These are phyloP conservation scores for Malacoctenus gilli DNA, from an alignment of 2,797 vertebrate species.

Conservation along the genomic window DNA sequence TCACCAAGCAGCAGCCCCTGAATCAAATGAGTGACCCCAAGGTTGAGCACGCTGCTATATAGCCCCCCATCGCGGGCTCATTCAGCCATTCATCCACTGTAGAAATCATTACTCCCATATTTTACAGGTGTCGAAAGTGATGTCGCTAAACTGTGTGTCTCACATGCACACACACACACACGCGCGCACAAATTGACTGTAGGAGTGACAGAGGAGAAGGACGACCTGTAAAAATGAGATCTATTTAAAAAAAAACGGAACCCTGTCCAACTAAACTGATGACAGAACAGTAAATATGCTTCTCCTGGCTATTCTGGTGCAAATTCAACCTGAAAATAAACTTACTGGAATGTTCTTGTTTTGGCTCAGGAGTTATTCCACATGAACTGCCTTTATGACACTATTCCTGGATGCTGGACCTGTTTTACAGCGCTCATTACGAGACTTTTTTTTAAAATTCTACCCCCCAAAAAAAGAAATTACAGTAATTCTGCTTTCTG, in stretches of 20 bases:
- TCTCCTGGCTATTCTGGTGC: too few species aligned
- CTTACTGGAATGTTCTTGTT: too few species aligned
- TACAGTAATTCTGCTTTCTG: too few species aligned
- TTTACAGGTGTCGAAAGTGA: slow-evolving; percentile 75
- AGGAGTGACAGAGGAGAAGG: slow-evolving; percentile 7
- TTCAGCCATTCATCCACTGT: slow-evolving; percentile 70
- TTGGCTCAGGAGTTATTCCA: background rate
- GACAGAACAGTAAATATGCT: too few species aligned
- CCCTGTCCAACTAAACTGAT: too few species aligned
- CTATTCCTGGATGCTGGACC: background rate
- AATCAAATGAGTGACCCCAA: slow-evolving; percentile 76
- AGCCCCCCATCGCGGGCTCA: slow-evolving; percentile 57
- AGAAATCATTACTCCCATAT: slow-evolving; percentile 76
- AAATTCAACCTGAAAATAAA: background rate
- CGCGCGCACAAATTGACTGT: too few species aligned
- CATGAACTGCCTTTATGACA: background rate
- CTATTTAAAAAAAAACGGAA: slow-evolving; percentile 14
- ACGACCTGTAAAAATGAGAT: slow-evolving; percentile 26
- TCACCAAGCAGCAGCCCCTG: slow-evolving; percentile 62
- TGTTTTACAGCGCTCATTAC: background rate
- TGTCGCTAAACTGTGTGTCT: slow-evolving; percentile 39
- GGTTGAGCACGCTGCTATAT: slow-evolving; percentile 67
- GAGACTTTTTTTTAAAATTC: background rate
- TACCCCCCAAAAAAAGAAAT: too few species aligned
- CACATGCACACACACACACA: too few species aligned